A percentile compares a stretch with the other conserved stretches of the same genome.
Conservation (phyloP, 2,888 invertebrate genomes). For the Ochlodes sylvanus region DNA sequence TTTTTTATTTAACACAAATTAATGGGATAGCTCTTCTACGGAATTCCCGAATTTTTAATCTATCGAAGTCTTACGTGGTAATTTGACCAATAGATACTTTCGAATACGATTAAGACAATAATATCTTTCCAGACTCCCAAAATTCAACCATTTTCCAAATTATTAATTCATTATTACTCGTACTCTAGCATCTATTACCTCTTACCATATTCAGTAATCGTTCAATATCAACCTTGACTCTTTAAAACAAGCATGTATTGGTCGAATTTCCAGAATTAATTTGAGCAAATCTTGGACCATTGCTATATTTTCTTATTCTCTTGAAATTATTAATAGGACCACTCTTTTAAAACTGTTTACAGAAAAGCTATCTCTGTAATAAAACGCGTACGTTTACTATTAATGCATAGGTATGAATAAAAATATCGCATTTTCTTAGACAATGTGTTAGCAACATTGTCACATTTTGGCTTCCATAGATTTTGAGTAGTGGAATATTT, state of each 20-base stretch:
- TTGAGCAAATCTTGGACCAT: conserved; percentile 70
- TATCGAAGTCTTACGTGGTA: conserved; percentile 25
- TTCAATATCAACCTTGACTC: background rate
- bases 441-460: conserved; percentile 62
- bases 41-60: conserved; percentile 38
- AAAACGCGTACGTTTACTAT: conserved; percentile 39
- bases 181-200: background rate
- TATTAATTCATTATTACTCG: background rate
- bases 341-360: conserved; percentile 59
- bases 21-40: conserved; percentile 73
- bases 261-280: conserved; percentile 31
- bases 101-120: conserved; percentile 17
- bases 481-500: conserved; percentile 62
- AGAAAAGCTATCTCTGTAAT: conserved; percentile 76
- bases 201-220: background rate
- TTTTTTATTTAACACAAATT: conserved; percentile 49
- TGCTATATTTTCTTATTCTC: conserved; percentile 71
- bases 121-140: background rate
- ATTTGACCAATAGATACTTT: conserved; percentile 26
- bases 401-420: conserved; percentile 52
- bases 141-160: background rate
- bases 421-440: conserved; percentile 65
- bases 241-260: conserved; percentile 12
- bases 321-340: conserved; percentile 69
- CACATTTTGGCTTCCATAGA: conserved; percentile 81